Conservation (phyloP, 2,797 vertebrate species). For the Champsocephalus esox region DNA sequence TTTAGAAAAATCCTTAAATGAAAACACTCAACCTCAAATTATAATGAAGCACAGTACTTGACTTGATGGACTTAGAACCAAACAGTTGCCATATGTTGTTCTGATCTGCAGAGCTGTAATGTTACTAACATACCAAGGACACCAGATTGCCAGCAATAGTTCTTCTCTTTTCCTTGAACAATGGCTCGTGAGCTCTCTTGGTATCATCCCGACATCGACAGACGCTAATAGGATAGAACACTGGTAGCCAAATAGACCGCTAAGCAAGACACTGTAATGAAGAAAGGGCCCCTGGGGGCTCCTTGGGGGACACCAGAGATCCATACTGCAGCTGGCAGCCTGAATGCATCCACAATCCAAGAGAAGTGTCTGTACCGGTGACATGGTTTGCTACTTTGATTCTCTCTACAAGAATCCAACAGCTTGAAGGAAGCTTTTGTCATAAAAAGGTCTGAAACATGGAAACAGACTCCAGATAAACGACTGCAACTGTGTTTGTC, state of each 20-base stretch:
- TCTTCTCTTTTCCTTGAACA: background rate
- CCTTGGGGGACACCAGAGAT: conserved; percentile 53
- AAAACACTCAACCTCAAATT: too few relatives aligned
- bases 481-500: conserved; percentile 17
- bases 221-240: conserved; percentile 34
- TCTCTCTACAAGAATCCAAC: conserved; percentile 27
- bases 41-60: background rate
- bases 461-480: conserved; percentile 26
- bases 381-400: conserved; percentile 44
- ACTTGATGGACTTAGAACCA: background rate
- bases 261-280: conserved; percentile 54
- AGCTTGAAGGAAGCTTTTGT: conserved; percentile 30
- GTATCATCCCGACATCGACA: conserved; percentile 17
- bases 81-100: background rate
- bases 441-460: conserved; percentile 26
- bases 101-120: background rate
- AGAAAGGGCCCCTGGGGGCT: conserved; percentile 34
- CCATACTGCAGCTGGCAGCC: conserved; percentile 51
- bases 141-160: conserved; percentile 3
- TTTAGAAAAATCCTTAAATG: too few relatives aligned
- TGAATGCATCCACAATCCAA: conserved; percentile 34
- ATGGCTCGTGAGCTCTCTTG: conserved; percentile 3
- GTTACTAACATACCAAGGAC: background rate
- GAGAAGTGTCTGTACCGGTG: conserved; percentile 42
- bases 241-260: conserved; percentile 46